phyloP scores from a whole-genome alignment of 1,140 invertebrate genomes.

The Macrostomum lignano region DNA sequence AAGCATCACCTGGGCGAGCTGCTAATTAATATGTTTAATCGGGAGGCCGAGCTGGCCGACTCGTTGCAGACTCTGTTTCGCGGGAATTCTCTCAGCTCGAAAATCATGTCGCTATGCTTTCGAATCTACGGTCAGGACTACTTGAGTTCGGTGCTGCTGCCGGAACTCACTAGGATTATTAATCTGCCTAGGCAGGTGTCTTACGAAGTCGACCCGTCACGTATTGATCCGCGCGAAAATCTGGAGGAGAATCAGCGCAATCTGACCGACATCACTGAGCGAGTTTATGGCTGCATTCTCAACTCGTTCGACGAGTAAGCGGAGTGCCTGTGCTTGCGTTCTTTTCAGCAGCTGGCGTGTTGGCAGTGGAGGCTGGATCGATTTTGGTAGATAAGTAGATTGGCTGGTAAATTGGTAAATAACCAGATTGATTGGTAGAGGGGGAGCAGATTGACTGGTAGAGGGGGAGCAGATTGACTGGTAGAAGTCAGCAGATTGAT shows the following conservation, averaged over 20 bases:
- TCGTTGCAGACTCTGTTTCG: conserved; percentile 70
- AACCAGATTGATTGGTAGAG: too few species aligned
- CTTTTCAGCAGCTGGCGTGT: not conserved
- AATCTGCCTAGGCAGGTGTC: conserved; percentile 10
- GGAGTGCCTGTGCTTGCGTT: not conserved
- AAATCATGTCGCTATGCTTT: conserved; percentile 95
- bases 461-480: too few species aligned
- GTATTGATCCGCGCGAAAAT: conserved; percentile 49
- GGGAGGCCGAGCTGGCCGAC: conserved; percentile 53
- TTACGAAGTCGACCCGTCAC: conserved; percentile 70
- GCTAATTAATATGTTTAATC: conserved; percentile 83
- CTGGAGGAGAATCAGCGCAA: conserved; percentile 63
- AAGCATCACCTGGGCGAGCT: conserved; percentile 73
- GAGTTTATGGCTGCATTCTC: conserved; percentile 69
- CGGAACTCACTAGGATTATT: conserved; percentile 15
- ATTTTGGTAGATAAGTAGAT: not conserved
- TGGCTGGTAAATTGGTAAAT: not conserved
- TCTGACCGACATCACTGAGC: conserved; percentile 56
- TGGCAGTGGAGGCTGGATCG: not conserved
- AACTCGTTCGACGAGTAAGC: conserved; percentile 46
- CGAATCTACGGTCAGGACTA: conserved; percentile 84
- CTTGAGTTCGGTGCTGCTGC: conserved; percentile 54
- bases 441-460: too few species aligned
- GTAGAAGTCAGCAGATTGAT: too few species aligned
- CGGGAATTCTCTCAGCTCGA: conserved; percentile 74